A percentile compares a stretch with the other conserved stretches of the same genome.
phyloP scores from a whole-genome alignment of 2,888 invertebrate species.

The Euphydryas editha region DNA sequence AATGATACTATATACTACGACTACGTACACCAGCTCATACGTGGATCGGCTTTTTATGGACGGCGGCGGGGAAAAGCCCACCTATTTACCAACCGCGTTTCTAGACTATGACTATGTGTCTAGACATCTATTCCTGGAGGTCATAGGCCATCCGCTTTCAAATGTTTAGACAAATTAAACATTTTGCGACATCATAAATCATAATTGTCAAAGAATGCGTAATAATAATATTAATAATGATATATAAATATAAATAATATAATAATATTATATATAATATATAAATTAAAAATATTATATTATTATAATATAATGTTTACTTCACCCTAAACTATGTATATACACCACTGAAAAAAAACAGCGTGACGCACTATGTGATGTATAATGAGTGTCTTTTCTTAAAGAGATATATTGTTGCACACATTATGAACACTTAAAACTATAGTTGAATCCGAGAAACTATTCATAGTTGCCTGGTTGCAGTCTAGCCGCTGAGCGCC shows the following conservation, averaged over 20 bases:
- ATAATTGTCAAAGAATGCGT: conserved; percentile 16
- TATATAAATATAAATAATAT: too few relatives aligned
- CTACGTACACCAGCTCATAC: conserved; percentile 48
- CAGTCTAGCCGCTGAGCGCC: conserved; percentile 30
- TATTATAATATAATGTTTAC: too few relatives aligned
- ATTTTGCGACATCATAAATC: conserved; percentile 36
- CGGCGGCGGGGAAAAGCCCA: conserved; percentile 64
- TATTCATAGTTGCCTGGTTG: conserved; percentile 28
- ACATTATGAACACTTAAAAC: conserved; percentile 1
- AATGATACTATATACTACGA: too few relatives aligned
- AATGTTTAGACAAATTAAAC: conserved; percentile 63
- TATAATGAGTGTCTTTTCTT: conserved; percentile 10
- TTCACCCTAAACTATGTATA: conserved; percentile 11
- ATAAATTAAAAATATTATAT: too few relatives aligned
- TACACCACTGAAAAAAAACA: conserved; percentile 7
- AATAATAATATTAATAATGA: too few relatives aligned
- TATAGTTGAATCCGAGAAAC: conserved; percentile 10
- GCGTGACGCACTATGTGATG: conserved; percentile 14
- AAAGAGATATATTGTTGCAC: not conserved
- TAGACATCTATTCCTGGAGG: conserved; percentile 79
- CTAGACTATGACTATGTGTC: conserved; percentile 78
- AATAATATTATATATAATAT: too few relatives aligned
- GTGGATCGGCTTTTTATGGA: conserved; percentile 55
- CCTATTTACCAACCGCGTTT: conserved; percentile 68
- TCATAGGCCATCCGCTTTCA: conserved; percentile 74